Evolutionary conservation across 2,113 vertebrate genomes (phyloP), one percentile per base, ranked within the genome.

Genomic region (Apteryx mantelli): DNA sequence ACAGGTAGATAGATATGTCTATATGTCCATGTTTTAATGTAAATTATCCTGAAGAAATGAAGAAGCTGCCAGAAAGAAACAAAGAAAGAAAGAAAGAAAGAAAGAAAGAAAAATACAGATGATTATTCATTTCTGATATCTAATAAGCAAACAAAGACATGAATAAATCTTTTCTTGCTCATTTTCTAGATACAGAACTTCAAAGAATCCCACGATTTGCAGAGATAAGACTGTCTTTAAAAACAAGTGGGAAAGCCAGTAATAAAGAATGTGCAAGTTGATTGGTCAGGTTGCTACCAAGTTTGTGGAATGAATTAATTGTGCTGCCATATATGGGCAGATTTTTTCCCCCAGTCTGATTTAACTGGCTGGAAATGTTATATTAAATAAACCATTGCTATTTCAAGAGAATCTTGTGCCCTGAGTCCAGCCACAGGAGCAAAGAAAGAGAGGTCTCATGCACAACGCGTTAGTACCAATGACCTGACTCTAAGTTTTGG

Each of bases 261-360:
- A 92, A 86, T 88, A 52, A 91, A 91, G 75, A 93, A 82, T 16
- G 84, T 38, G 69, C 69, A 86, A 92, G 74, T 42, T 89, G 86
- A 83, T 82, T 95, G 94, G 74, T 95, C 88, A 96, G 46, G 36
- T 70, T 88, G 61, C 76, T 83, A 64, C 46, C 74, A 78, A 77
- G 38, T 63, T 77, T 71, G 16, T n/a, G 48, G 32, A 96, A 89
- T 53, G 36, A 91, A 88, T 73, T 79, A 82, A 93, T 9, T 92
- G 50, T 90, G 38, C 73, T 94, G 73, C 65, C 86, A 93, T 93
- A 94, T 93, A 96, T n/a, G 82, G 85, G 53, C 79, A 95, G 84
- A 36, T 20, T 91, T 32, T 94, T 80, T 81, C 5, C 16, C 38
- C 40, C 68, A 44, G 16, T 75, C 52, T 69, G 50, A 91, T 89